These are phyloP conservation scores for Phymorhynchus buccinoides DNA, from an alignment of 1,140 invertebrate genomes.

Conservation along the genomic window DNA sequence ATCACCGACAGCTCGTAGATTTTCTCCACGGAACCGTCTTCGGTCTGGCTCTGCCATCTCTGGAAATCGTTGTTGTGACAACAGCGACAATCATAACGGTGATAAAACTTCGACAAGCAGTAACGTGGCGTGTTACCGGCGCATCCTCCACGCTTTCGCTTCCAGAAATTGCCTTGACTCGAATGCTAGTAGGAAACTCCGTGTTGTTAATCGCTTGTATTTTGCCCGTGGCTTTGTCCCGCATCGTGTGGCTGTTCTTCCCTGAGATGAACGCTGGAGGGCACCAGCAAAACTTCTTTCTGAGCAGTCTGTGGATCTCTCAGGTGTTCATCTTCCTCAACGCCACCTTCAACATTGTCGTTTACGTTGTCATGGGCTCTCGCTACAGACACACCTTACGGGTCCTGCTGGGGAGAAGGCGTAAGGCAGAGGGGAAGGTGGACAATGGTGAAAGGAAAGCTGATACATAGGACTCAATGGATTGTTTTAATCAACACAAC, in stretches of 20 bases:
- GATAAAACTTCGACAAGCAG: neutral
- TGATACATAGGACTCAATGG: no score
- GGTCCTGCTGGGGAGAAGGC: neutral
- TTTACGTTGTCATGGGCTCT: constrained; percentile 19
- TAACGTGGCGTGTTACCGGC: neutral
- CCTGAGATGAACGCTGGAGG: neutral
- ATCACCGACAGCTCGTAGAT: neutral
- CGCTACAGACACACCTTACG: neutral
- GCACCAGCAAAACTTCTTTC: neutral
- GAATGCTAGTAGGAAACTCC: neutral
- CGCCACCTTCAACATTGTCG: constrained; percentile 18
- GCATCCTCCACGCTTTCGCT: neutral
- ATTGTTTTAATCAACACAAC: no score
- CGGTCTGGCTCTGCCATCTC: neutral
- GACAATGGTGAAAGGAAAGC: no score
- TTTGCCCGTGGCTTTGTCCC: neutral
- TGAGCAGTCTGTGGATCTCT: neutral
- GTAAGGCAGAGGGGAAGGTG: no score
- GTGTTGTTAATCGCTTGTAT: neutral
- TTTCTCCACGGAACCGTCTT: neutral
- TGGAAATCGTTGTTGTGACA: neutral
- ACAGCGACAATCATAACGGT: neutral
- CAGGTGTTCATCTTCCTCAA: neutral
- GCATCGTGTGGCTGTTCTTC: neutral
- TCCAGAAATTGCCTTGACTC: neutral